These are phyloP conservation scores for Andrena bucephala DNA, from an alignment of 2,888 invertebrate genomes.

Conservation along the genomic window DNA sequence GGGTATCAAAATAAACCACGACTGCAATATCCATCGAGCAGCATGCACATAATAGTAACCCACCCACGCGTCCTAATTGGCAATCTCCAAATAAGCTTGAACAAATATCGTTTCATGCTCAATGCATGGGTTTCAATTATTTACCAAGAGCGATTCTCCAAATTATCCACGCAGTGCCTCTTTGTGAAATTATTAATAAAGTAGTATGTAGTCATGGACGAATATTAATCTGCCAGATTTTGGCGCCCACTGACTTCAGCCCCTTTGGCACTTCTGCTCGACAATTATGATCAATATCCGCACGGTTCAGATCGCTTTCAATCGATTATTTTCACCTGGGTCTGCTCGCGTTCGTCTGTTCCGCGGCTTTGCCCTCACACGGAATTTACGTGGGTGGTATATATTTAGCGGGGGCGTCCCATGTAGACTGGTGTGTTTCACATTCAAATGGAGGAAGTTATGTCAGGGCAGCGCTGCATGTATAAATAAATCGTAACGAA, in stretches of 20 bases:
- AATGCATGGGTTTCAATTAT: neutral
- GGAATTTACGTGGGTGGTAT: conserved; percentile 72
- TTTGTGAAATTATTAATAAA: no score
- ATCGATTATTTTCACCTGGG: conserved; percentile 60
- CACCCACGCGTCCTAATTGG: neutral
- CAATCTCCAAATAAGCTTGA: neutral
- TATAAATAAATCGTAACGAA: conserved; percentile 60
- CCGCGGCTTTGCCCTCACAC: conserved; percentile 57
- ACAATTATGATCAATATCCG: neutral
- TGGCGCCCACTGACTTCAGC: no score
- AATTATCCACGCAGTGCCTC: no score
- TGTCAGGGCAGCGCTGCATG: conserved; percentile 54
- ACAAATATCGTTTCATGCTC: neutral
- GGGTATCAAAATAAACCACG: neutral
- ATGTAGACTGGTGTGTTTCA: conserved; percentile 65
- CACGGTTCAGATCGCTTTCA: conserved; percentile 8
- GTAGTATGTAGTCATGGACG: no score
- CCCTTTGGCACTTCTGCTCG: no score
- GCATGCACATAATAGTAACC: neutral
- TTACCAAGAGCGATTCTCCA: neutral
- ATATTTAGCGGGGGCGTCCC: conserved; percentile 72
- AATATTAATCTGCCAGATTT: no score
- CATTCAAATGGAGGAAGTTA: conserved; percentile 64
- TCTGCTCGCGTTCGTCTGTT: conserved; percentile 44
- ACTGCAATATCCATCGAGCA: neutral